Evolutionary conservation across 2,113 vertebrate species (phyloP), one percentile per base, ranked within the genome.

Genomic region (Turdus rufiventris): DNA sequence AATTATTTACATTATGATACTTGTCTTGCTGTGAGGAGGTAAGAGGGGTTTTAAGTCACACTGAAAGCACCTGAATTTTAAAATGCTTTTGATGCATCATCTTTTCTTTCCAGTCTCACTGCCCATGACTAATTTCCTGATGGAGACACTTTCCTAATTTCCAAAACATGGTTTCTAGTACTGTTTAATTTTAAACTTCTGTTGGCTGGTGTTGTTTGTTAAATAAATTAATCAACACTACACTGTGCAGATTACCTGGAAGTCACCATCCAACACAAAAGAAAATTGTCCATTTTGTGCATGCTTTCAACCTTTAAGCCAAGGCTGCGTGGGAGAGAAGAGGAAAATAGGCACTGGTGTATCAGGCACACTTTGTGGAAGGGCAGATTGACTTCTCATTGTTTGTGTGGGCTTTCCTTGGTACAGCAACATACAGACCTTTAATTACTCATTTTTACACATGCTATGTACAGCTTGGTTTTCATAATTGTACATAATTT

Each of bases 1-100:
- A 66, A 95, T 94, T 26, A 54, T 92, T 93, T 95, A 40, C 62
- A 56, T 61, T 90, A 34, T 8, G 11, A 57, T 73, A 74, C 3
- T 51, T 76, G 21, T 2, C 34, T 57, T 87, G 17, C 21, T 66
- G 17, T 43, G 65, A 62, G 6, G 63, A 58, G 78, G 36, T 71
- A 57, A 19, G 29, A 80, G 18, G 16, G 8, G 5, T 15, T 84
- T 84, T 70, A n/a, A 50, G 13, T 56, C 62, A 70, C 24, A 58
- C 6, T 5, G 34, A 74, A 85, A 72, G 4, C 12, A 50, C 8
- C 10, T 77, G 16, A 40, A 67, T 72, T 83, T 73, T 51, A 63
- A 42, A 90, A 85, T 6, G 2, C 3, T 74, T 76, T 53, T 42
- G 17, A 34, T 24, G 5, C 25, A 77, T 54, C 33, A 14, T 57